Percentiles rank a stretch among this genome's conserved stretches.
phyloP scores from a whole-genome alignment of 2,113 vertebrate species.

The Epinephelus moara region DNA sequence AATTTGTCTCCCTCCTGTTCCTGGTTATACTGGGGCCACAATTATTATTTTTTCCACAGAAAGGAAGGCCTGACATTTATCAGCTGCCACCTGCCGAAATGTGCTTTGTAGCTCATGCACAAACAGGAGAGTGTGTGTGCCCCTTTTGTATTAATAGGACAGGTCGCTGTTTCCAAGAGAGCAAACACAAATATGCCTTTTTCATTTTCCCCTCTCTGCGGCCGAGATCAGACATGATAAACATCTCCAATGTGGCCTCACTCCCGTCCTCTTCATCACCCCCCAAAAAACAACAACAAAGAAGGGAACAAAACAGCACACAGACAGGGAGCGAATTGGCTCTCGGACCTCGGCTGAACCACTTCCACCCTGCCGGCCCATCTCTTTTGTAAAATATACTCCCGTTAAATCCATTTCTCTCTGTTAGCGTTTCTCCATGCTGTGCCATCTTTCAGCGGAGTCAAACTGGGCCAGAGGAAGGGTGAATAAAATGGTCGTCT shows the following conservation, averaged over 20 bases:
- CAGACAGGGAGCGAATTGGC: background rate
- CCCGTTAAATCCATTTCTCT: background rate
- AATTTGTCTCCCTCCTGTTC: background rate
- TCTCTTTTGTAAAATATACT: background rate
- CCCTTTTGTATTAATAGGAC: conserved; percentile 5
- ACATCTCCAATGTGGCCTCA: background rate
- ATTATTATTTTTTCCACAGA: background rate
- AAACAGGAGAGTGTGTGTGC: background rate
- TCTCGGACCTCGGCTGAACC: conserved; percentile 9
- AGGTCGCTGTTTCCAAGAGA: conserved; percentile 18
- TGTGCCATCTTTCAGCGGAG: background rate
- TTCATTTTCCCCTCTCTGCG: conserved; percentile 16
- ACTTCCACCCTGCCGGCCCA: background rate
- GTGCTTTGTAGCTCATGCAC: background rate
- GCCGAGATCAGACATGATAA: conserved; percentile 41
- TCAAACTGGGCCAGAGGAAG: background rate
- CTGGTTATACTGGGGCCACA: background rate
- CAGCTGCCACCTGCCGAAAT: conserved; percentile 6
- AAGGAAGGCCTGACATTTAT: conserved; percentile 27
- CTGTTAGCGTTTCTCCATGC: background rate
- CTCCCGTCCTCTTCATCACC: conserved; percentile 18
- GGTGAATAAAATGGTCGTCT: background rate
- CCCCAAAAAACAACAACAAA: background rate
- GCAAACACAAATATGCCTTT: conserved; percentile 33
- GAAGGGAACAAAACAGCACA: background rate